phyloP scores from a whole-genome alignment of 23 tunicate species.

The Ascidia mentula region DNA sequence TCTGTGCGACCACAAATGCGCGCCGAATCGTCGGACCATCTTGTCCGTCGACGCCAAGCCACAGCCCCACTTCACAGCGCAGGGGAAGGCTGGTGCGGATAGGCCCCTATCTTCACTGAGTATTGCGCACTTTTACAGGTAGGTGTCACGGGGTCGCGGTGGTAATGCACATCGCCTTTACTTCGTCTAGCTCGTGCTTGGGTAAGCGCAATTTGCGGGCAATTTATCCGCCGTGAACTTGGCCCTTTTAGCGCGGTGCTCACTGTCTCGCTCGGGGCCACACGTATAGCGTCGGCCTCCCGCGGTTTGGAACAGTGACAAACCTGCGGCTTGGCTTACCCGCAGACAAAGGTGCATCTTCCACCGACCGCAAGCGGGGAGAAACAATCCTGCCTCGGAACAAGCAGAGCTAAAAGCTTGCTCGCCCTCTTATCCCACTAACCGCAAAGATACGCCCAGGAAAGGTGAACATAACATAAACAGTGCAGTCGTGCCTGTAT shows the following conservation, averaged over 20 bases:
- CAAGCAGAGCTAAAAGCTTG: conserved; percentile 8
- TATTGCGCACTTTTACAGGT: background rate
- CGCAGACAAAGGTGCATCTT: background rate
- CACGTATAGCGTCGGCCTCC: background rate
- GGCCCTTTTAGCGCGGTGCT: background rate
- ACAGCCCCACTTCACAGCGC: background rate
- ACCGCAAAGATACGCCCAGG: too few species aligned
- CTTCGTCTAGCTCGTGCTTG: background rate
- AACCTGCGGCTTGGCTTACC: background rate
- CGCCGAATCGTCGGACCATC: conserved; percentile 1
- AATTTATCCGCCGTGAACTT: conserved; percentile 3
- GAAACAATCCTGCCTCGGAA: background rate
- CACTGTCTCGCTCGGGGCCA: background rate
- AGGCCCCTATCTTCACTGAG: background rate
- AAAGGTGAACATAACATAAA: too few species aligned
- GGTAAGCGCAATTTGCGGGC: conserved; percentile 4
- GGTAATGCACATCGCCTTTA: background rate
- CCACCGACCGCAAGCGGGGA: background rate
- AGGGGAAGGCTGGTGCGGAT: background rate
- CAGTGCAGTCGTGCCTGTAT: too few species aligned
- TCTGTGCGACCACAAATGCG: background rate
- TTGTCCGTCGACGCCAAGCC: background rate
- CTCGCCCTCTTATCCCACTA: too few species aligned
- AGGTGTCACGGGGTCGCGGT: background rate
- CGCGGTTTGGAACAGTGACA: background rate